Evolutionary conservation across 2,888 invertebrate species (phyloP), one percentile per base, ranked within the genome.

Genomic region (Marronus borbonicus): DNA sequence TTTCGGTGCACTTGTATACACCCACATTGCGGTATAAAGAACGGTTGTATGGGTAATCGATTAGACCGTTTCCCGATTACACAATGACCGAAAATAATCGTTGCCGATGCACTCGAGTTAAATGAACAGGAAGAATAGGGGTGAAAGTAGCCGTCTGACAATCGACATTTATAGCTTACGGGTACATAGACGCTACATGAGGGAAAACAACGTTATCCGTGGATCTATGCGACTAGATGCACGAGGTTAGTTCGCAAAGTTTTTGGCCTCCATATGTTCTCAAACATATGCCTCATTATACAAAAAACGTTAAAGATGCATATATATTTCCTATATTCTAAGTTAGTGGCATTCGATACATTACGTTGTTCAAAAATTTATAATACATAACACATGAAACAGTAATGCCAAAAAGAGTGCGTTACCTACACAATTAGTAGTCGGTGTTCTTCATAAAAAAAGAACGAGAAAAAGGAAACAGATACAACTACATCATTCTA

Each of bases 61-160:
- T 72, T 72, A 72, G 20, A 20, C 36, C 36, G 39, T 20, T 39
- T 10, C 55, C 20, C 39, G 58, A 72, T 36, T 58, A 20, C 72
- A 72, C 72, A 39, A 55, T 72, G 72, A 72, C 72, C 72, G 72
- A 72, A 72, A 72, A 58, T 72, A 72, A 72, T 72, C 31, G 39
- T 72, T 58, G 70, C 14, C 70, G 31, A 58, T 70, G 72, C 55
- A 72, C 72, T 58, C 58, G 72, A 58, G 39, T 58, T 72, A 72
- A 72, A 72, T 58, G 72, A 55, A 36, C 58, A 12, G 72, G 58
- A 68, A 68, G 24, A 68, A 68, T n/a, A 20, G 58, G 72, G 58
- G 58, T 58, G 58, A 58, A 58, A 58, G 58, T 72, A 72, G 58
- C 39, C 68, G 24, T 50, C 28, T 28, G 49, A 52, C 50, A 28